These are phyloP conservation scores for Salpingus planirostris DNA, from an alignment of 2,888 invertebrate species.

Conservation along the genomic window DNA sequence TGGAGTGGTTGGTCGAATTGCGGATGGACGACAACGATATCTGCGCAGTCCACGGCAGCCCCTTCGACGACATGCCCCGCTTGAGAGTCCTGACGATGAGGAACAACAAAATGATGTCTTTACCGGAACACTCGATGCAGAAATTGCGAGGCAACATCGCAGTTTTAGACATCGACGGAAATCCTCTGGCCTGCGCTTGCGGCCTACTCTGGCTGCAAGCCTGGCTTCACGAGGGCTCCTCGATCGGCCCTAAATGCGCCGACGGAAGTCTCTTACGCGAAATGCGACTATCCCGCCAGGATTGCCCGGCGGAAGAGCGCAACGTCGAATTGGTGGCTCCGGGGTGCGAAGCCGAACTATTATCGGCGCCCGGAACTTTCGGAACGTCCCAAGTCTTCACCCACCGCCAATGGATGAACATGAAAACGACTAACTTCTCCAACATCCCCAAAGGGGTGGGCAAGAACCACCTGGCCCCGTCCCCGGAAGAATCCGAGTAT, in stretches of 20 bases:
- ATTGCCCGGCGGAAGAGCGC: conserved; percentile 48
- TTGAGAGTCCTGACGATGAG: conserved; percentile 70
- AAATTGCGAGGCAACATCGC: conserved; percentile 73
- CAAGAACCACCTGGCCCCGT: conserved; percentile 48
- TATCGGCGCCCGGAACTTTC: conserved; percentile 37
- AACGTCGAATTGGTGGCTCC: conserved; percentile 51
- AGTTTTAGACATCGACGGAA: conserved; percentile 75
- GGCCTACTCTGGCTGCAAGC: conserved; percentile 74
- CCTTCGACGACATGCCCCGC: conserved; percentile 77
- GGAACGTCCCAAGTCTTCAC: conserved; percentile 51
- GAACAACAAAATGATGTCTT: conserved; percentile 64
- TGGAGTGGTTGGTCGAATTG: conserved; percentile 81
- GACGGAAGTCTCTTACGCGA: conserved; percentile 71
- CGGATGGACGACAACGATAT: conserved; percentile 78
- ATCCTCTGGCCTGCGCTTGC: conserved; percentile 76
- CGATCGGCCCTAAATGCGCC: conserved; percentile 67
- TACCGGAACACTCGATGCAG: conserved; percentile 65
- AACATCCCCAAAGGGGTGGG: conserved; percentile 24
- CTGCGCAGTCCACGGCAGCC: conserved; percentile 69
- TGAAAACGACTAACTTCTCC: too few species aligned
- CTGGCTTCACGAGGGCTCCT: conserved; percentile 69
- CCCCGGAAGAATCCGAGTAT: conserved; percentile 70
- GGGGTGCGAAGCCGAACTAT: conserved; percentile 62
- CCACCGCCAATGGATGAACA: conserved; percentile 49
- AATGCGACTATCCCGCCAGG: conserved; percentile 59